phyloP scores from a whole-genome alignment of 2,888 invertebrate genomes.

The Halocaridina rubra region DNA sequence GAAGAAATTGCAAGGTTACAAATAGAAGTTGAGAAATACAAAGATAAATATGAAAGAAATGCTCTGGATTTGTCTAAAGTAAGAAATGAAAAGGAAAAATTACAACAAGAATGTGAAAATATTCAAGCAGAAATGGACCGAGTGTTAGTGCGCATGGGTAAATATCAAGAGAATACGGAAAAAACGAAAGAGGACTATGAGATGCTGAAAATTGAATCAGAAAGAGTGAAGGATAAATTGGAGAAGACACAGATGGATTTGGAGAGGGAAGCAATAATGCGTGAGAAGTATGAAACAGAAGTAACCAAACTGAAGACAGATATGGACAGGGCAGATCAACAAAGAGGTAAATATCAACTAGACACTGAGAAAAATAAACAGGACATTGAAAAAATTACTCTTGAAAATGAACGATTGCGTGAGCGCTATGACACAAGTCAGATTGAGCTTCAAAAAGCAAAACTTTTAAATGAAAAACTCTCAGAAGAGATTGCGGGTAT shows the following conservation, averaged over 20 bases:
- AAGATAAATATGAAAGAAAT: constrained; percentile 88
- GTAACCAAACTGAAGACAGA: constrained; percentile 77
- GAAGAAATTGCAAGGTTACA: constrained; percentile 89
- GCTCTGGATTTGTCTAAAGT: constrained; percentile 85
- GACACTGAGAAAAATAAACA: constrained; percentile 65
- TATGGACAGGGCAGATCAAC: constrained; percentile 73
- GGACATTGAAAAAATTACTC: constrained; percentile 74
- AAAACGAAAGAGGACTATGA: constrained; percentile 77
- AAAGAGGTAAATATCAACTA: constrained; percentile 78
- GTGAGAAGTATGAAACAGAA: constrained; percentile 77
- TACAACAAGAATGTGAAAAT: constrained; percentile 79
- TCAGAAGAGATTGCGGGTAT: constrained; percentile 52
- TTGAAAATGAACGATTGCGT: constrained; percentile 71
- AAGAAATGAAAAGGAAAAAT: constrained; percentile 80
- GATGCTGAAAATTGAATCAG: constrained; percentile 64
- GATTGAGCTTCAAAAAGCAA: constrained; percentile 59
- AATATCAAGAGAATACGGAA: constrained; percentile 76
- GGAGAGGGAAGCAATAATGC: constrained; percentile 74
- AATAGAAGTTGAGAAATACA: constrained; percentile 90
- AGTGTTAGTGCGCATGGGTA: constrained; percentile 78
- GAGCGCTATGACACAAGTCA: constrained; percentile 61
- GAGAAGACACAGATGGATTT: constrained; percentile 85
- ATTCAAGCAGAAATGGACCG: constrained; percentile 83
- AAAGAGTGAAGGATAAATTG: constrained; percentile 68
- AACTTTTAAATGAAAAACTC: constrained; percentile 58